Base-by-base conservation (phyloP, 2,888 invertebrate species). In the Caenorhabditis zanzibari region DNA sequence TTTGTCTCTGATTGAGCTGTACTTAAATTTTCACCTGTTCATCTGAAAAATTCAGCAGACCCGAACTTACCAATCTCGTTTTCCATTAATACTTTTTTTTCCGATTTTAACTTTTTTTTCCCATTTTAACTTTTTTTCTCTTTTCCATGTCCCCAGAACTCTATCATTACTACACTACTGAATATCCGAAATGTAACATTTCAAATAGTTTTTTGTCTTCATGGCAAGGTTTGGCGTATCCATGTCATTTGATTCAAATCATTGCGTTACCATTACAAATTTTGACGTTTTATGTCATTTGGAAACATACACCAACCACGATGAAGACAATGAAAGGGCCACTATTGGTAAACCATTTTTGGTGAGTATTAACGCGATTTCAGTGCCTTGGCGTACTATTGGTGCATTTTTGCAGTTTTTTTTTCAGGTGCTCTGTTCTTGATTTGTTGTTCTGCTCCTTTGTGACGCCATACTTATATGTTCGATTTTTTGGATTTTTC, bases 281-380 rank as follows among this genome's bases (percentile, higher is more conserved):
- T 6, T 24, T 69, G 10, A 38, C 58, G 1, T n/a, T 38, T 69
- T 69, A 38, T 26, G 19, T 69, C 6, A 56, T 69, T 7, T 19
- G 3, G 41, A 69, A 69, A 22, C n/a, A 32, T 3, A 56, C 71
- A 1, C 44, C 71, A 1, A 10, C 14, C 7, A 2, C n/a, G 2
- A 71, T 71, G 71, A 71, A 47, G 26, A 12, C 14, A 4, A 22
- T 71, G 44, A 71, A 71, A 32, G 19, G n/a, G 28, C 71, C 71
- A 7, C n/a, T 71, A 5, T 2, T 58, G 14, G 26, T 59, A 1
- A 44, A 58, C 24, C 58, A 59, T 47, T 44, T 58, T n/a, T 59
- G 44, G 58, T 71, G 9, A 32, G 58, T 44, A 0, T 63, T 32
- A 7, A 32, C 32, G 32, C 32, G 32, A 6, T 32, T 32, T 26